These are phyloP conservation scores for Leptura quadrifasciata DNA, from an alignment of 2,888 invertebrate genomes.

Conservation along the genomic window DNA sequence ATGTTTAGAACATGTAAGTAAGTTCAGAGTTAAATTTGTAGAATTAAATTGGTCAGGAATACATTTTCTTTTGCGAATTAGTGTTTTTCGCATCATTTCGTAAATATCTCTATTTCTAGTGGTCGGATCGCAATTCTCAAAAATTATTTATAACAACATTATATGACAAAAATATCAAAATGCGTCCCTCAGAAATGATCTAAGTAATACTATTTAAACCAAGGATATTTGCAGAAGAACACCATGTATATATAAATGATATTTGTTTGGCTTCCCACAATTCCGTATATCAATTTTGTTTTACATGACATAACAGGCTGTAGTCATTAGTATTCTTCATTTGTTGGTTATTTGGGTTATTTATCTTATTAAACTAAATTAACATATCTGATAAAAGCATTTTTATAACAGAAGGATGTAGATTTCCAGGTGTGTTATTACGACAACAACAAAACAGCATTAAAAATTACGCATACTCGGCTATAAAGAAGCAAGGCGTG, in stretches of 20 bases:
- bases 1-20: too few species aligned
- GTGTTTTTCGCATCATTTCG: too few species aligned
- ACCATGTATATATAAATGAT: background rate
- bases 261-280: background rate
- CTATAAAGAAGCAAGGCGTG: background rate
- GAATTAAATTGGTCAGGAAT: too few species aligned
- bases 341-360: background rate
- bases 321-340: background rate
- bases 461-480: background rate
- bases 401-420: conserved; percentile 2
- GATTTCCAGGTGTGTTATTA: background rate
- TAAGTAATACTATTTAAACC: too few species aligned
- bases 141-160: too few species aligned
- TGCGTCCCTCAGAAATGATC: too few species aligned
- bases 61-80: too few species aligned
- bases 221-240: too few species aligned
- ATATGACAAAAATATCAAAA: too few species aligned
- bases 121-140: too few species aligned
- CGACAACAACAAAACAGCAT: background rate
- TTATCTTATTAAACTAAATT: background rate
- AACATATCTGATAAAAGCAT: conserved; percentile 7
- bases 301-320: background rate
- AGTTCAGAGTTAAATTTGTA: too few species aligned
- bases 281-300: background rate
- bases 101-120: too few species aligned